Conservation (phyloP, 2,113 vertebrate species). For the Synchiropus splendidus region DNA sequence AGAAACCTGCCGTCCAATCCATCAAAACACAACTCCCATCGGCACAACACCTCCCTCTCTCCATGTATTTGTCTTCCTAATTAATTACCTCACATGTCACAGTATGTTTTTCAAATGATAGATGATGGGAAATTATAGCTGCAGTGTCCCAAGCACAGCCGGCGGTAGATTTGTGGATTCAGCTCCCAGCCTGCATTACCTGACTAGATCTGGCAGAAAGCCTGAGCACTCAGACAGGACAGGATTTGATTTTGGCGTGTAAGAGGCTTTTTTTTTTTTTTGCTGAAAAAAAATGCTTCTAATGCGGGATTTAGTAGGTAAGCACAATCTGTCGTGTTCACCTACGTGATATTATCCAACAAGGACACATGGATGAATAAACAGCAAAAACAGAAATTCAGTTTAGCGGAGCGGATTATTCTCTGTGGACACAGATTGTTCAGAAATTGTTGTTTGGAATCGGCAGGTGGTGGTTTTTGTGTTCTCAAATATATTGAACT, state of each 20-base stretch:
- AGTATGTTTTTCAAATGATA: constrained; percentile 59
- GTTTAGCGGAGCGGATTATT: neutral
- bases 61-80: constrained; percentile 61
- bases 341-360: constrained; percentile 53
- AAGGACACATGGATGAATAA: constrained; percentile 17
- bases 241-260: constrained; percentile 55
- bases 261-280: constrained; percentile 65
- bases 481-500: no score
- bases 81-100: constrained; percentile 61
- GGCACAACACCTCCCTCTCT: constrained; percentile 49
- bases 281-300: constrained; percentile 37
- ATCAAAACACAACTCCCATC: constrained; percentile 46
- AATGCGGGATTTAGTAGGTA: constrained; percentile 65
- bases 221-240: constrained; percentile 51
- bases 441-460: neutral
- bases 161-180: constrained; percentile 51
- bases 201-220: constrained; percentile 60
- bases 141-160: constrained; percentile 48
- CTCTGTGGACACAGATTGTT: neutral
- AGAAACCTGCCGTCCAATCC: constrained; percentile 51
- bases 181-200: constrained; percentile 60
- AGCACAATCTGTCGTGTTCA: constrained; percentile 63
- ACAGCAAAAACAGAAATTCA: neutral
- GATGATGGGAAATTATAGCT: constrained; percentile 54
- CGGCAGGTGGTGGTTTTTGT: neutral